Conservation (phyloP, 2,888 invertebrate species). For the Xylocampa areola region DNA sequence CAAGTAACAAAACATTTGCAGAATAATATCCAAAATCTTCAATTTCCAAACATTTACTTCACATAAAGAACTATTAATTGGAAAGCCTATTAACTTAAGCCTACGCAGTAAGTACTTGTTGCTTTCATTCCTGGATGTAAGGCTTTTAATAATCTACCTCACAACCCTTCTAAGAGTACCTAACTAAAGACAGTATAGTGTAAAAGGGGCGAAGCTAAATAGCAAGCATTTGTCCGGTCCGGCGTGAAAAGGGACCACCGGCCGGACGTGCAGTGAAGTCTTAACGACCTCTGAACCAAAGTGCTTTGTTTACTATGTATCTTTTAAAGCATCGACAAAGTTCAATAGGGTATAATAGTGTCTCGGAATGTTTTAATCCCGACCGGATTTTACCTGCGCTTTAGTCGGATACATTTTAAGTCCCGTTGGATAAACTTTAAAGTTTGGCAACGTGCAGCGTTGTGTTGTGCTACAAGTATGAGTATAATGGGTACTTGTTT, state of each 20-base stretch:
- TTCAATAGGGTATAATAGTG: slow-evolving; percentile 24
- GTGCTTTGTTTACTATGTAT: slow-evolving; percentile 50
- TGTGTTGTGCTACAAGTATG: slow-evolving; percentile 28
- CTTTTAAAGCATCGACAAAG: slow-evolving; percentile 10
- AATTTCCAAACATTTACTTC: not conserved
- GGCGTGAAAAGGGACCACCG: slow-evolving; percentile 62
- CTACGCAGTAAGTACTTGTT: slow-evolving; percentile 14
- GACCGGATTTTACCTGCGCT: slow-evolving; percentile 12
- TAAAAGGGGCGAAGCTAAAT: slow-evolving; percentile 66
- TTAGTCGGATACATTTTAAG: slow-evolving; percentile 39
- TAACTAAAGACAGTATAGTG: slow-evolving; percentile 57
- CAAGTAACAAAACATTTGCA: too few relatives aligned
- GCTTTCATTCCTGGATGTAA: slow-evolving; percentile 17
- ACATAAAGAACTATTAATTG: slow-evolving; percentile 3
- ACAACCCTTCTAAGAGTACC: slow-evolving; percentile 56
- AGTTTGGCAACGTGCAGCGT: slow-evolving; percentile 34
- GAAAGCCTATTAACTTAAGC: slow-evolving; percentile 6
- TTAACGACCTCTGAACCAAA: slow-evolving; percentile 62
- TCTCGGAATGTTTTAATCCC: slow-evolving; percentile 41
- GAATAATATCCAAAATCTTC: not conserved
- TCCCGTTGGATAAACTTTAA: slow-evolving; percentile 18
- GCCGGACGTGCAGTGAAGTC: slow-evolving; percentile 60
- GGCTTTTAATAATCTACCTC: slow-evolving; percentile 21
- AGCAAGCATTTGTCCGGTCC: slow-evolving; percentile 64
- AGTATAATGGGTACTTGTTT: slow-evolving; percentile 16